Conservation (phyloP, 37 sponge, comb jelly and placozoan genomes). For the Beroe forskalii region DNA sequence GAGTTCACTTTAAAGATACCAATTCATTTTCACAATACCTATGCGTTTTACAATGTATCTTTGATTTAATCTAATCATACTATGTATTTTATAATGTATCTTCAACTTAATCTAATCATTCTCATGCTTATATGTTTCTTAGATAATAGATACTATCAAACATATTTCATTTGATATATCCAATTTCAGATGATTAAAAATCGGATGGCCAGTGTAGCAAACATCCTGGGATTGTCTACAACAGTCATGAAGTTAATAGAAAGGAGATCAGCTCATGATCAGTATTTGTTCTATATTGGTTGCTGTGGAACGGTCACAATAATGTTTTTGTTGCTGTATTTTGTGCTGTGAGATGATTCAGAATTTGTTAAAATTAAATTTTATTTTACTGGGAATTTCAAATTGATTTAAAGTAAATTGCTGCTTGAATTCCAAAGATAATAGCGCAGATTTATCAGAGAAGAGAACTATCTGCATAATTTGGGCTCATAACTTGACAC, state of each 20-base stretch:
- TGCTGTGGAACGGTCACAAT: slow-evolving; percentile 20
- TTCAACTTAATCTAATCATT: too few species aligned
- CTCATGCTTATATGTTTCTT: too few species aligned
- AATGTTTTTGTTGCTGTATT: slow-evolving; percentile 58
- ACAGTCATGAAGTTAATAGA: slow-evolving; percentile 54
- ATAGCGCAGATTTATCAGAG: background rate
- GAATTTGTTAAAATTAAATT: background rate
- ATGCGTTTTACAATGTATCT: background rate
- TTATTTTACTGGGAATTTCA: background rate
- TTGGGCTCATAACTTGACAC: too few species aligned
- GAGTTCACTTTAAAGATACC: too few species aligned
- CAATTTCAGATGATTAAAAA: slow-evolving; percentile 42
- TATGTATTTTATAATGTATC: too few species aligned
- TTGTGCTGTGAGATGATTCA: slow-evolving; percentile 37
- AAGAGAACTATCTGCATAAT: too few species aligned
- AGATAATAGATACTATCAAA: too few species aligned
- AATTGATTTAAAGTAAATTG: background rate
- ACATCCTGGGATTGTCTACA: slow-evolving; percentile 12
- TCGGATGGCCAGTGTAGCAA: slow-evolving; percentile 23
- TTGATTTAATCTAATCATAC: too few species aligned
- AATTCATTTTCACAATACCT: too few species aligned
- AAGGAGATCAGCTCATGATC: slow-evolving; percentile 46
- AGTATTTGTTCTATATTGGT: slow-evolving; percentile 50
- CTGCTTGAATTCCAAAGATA: background rate
- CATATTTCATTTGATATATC: too few species aligned